These are phyloP conservation scores for Hylaea fasciaria DNA, from an alignment of 2,888 invertebrate genomes.

Conservation along the genomic window DNA sequence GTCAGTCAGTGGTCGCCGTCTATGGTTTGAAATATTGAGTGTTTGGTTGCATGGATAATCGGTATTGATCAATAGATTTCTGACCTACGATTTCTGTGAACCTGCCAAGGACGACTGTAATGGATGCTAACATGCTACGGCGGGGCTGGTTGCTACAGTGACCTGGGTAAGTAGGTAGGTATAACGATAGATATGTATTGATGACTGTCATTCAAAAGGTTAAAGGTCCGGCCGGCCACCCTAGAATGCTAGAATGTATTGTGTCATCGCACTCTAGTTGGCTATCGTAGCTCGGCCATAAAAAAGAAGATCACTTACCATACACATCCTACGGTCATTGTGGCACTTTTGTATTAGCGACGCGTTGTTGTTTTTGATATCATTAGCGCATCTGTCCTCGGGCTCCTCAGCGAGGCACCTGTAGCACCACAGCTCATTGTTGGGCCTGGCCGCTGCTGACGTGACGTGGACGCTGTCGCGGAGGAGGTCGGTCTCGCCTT, in stretches of 20 bases:
- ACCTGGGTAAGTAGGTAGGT: too few relatives aligned
- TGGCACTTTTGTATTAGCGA: slow-evolving; percentile 89
- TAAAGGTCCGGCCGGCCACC: too few relatives aligned
- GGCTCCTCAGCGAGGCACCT: slow-evolving; percentile 91
- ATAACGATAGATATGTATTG: too few relatives aligned
- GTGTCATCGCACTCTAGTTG: neutral
- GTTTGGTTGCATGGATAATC: slow-evolving; percentile 18
- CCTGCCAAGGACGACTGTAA: slow-evolving; percentile 21
- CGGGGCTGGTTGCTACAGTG: neutral
- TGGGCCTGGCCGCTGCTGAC: slow-evolving; percentile 90
- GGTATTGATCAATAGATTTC: slow-evolving; percentile 22
- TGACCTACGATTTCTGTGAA: slow-evolving; percentile 13
- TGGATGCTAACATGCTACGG: slow-evolving; percentile 1
- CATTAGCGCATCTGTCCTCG: slow-evolving; percentile 89
- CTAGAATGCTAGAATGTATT: neutral
- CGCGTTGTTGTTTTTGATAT: slow-evolving; percentile 82
- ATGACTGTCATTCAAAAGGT: too few relatives aligned
- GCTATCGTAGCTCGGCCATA: neutral
- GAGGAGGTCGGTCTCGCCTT: slow-evolving; percentile 70
- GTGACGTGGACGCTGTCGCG: slow-evolving; percentile 90
- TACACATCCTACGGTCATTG: slow-evolving; percentile 91
- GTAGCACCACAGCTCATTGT: slow-evolving; percentile 93
- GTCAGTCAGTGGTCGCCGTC: neutral
- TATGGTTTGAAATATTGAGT: slow-evolving; percentile 15
- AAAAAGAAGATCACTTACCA: slow-evolving; percentile 81